Percentiles rank a stretch among this genome's conserved stretches.
These are phyloP conservation scores for Octopus bimaculoides DNA, from an alignment of 1,140 invertebrate species.

Conservation along the genomic window DNA sequence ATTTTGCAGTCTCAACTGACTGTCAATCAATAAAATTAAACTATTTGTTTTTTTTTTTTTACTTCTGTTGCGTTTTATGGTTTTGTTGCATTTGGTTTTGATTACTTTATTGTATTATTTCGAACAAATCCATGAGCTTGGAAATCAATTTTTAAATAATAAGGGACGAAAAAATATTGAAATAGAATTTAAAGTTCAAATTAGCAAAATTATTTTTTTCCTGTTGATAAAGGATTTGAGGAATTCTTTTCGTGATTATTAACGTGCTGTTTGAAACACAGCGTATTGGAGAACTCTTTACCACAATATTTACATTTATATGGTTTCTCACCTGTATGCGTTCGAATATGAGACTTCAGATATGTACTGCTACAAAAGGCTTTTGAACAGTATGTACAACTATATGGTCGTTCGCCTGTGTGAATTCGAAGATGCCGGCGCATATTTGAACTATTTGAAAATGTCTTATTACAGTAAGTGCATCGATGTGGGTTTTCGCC, in stretches of 20 bases:
- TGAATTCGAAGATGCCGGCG: conserved; percentile 72
- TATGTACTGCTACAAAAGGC: conserved; percentile 15
- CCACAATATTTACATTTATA: conserved; percentile 55
- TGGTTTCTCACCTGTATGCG: conserved; percentile 49
- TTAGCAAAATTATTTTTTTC: no score
- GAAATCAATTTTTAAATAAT: no score
- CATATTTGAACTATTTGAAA: conserved; percentile 44
- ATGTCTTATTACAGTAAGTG: conserved; percentile 64
- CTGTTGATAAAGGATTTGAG: no score
- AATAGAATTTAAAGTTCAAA: no score
- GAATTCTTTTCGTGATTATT: conserved; percentile 69
- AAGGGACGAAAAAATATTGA: no score
- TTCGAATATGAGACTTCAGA: conserved; percentile 38
- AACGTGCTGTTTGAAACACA: conserved; percentile 85
- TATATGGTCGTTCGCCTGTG: conserved; percentile 78
- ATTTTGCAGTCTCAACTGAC: no score
- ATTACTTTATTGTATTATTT: no score
- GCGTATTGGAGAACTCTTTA: conserved; percentile 50
- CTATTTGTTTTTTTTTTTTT: no score
- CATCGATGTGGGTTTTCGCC: conserved; percentile 52
- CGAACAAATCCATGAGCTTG: no score
- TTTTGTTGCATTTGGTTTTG: no score
- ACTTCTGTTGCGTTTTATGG: no score
- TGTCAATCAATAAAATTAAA: no score
- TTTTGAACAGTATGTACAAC: conserved; percentile 71